Percentiles rank a stretch among this genome's conserved stretches.
These are phyloP conservation scores for Euclidia mi DNA, from an alignment of 2,888 invertebrate genomes.

Conservation along the genomic window DNA sequence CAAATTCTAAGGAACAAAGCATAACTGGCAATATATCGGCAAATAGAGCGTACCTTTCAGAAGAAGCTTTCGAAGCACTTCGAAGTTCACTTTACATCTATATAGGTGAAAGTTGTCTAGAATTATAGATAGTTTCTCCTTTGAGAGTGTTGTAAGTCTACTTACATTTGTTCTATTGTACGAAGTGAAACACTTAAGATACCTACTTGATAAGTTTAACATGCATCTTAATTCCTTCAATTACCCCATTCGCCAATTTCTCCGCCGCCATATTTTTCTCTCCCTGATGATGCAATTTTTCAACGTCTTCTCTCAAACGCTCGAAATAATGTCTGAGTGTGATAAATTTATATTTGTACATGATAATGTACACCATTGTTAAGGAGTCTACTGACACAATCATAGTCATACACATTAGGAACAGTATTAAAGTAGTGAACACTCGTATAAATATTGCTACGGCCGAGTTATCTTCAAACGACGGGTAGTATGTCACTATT, in stretches of 20 bases:
- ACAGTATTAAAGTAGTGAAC: slow-evolving; percentile 66
- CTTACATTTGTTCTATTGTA: no score
- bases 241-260: slow-evolving; percentile 66
- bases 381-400: slow-evolving; percentile 75
- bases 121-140: no score
- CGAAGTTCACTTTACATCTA: no score
- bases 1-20: no score
- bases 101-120: no score
- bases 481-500: slow-evolving; percentile 80
- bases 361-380: slow-evolving; percentile 75
- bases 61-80: no score
- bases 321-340: slow-evolving; percentile 78
- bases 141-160: no score
- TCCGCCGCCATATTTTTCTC: slow-evolving; percentile 62
- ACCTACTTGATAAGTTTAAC: slow-evolving; percentile 73
- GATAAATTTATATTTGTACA: slow-evolving; percentile 83
- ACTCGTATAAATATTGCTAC: slow-evolving; percentile 66
- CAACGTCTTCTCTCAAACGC: slow-evolving; percentile 66
- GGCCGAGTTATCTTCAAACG: slow-evolving; percentile 68
- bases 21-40: no score
- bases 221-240: slow-evolving; percentile 82
- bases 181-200: neutral
- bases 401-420: slow-evolving; percentile 75
- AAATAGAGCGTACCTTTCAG: no score
- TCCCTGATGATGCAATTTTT: slow-evolving; percentile 56